These are phyloP conservation scores for Silvanus unidentatus DNA, from an alignment of 2,888 invertebrate species.

Conservation along the genomic window DNA sequence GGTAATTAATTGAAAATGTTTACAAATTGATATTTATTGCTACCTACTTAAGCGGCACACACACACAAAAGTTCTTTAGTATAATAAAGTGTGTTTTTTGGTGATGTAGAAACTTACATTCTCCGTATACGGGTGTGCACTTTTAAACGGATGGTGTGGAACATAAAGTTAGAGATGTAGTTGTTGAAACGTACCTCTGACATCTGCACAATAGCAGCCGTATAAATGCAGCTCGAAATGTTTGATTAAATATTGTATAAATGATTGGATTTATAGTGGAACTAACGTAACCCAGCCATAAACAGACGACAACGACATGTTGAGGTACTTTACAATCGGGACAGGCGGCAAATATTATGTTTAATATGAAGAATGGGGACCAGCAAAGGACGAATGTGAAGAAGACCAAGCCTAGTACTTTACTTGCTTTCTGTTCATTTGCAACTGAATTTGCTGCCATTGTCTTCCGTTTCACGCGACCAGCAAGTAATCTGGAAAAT, in stretches of 20 bases:
- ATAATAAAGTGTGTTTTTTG: too few species aligned
- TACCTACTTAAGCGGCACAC: not conserved
- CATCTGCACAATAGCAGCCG: conserved; percentile 70
- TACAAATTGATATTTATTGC: too few species aligned
- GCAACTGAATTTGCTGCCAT: conserved; percentile 75
- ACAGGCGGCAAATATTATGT: conserved; percentile 81
- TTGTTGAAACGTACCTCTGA: conserved; percentile 53
- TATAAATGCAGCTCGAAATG: conserved; percentile 80
- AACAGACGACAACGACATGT: conserved; percentile 71
- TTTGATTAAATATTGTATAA: conserved; percentile 87
- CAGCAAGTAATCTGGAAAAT: conserved; percentile 59
- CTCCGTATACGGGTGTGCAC: too few species aligned
- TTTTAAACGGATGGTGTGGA: too few species aligned
- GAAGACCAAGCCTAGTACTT: conserved; percentile 86
- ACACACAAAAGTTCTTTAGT: not conserved
- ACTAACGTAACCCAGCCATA: conserved; percentile 89
- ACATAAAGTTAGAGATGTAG: too few species aligned
- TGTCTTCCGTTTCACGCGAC: conserved; percentile 63
- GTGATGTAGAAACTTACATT: too few species aligned
- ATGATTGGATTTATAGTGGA: conserved; percentile 92
- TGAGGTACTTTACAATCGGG: conserved; percentile 70
- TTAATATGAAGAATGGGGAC: conserved; percentile 87
- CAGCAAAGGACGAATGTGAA: conserved; percentile 89
- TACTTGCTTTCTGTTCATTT: conserved; percentile 93
- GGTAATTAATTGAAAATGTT: too few species aligned